These are phyloP conservation scores for Portunus trituberculatus DNA, from an alignment of 1,140 invertebrate species.

Conservation along the genomic window DNA sequence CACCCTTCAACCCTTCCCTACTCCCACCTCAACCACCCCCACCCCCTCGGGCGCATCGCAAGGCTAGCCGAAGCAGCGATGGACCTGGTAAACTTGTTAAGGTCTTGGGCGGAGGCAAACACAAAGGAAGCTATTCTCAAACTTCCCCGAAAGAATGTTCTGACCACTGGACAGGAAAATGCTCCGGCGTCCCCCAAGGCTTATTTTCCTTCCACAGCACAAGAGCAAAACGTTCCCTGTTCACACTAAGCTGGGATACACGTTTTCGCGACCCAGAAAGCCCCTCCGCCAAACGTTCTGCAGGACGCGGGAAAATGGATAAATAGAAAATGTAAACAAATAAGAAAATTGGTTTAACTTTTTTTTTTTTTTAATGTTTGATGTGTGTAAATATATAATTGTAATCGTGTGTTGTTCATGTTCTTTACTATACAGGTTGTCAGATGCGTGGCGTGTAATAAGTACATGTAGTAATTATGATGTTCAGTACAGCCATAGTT, in stretches of 20 bases:
- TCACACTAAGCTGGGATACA: background rate
- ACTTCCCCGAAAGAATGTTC: conserved; percentile 49
- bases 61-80: background rate
- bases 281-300: too few relatives aligned
- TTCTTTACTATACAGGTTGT: too few relatives aligned
- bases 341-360: too few relatives aligned
- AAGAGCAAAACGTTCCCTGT: background rate
- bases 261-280: background rate
- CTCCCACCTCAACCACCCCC: background rate
- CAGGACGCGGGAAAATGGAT: too few relatives aligned
- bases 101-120: conserved; percentile 44
- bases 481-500: too few relatives aligned
- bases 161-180: conserved; percentile 50
- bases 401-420: too few relatives aligned
- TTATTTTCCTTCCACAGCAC: conserved; percentile 31
- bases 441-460: too few relatives aligned
- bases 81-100: conserved; percentile 46
- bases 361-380: too few relatives aligned
- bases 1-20: background rate
- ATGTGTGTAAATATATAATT: too few relatives aligned
- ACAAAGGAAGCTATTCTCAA: conserved; percentile 54
- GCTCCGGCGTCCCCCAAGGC: background rate
- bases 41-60: background rate
- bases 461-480: too few relatives aligned
- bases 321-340: too few relatives aligned